Percentiles rank a stretch among this genome's conserved stretches.
These are phyloP conservation scores for Solenopsis fugax DNA, from an alignment of 1,140 invertebrate species.

Conservation along the genomic window DNA sequence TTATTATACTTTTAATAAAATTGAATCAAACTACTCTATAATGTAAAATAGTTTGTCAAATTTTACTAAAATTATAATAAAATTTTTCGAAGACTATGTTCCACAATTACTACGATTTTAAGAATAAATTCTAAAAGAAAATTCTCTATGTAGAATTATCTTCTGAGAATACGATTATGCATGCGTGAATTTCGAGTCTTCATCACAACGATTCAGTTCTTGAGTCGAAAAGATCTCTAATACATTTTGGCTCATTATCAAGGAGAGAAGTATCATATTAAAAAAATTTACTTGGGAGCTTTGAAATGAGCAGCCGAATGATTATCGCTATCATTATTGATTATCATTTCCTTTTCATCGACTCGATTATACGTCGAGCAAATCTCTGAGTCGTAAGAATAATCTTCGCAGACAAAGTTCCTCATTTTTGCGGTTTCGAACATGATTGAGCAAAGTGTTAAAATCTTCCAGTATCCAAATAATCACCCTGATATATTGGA, in stretches of 20 bases:
- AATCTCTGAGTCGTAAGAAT: slow-evolving; percentile 5
- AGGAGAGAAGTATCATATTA: slow-evolving; percentile 68
- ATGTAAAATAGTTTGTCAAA: too few species aligned
- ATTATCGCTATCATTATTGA: not conserved
- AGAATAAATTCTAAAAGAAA: too few species aligned
- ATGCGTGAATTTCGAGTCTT: not conserved
- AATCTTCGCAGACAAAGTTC: slow-evolving; percentile 24
- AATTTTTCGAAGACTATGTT: too few species aligned
- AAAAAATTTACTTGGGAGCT: slow-evolving; percentile 55
- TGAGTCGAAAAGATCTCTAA: slow-evolving; percentile 64
- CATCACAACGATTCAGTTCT: slow-evolving; percentile 23
- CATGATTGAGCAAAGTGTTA: not conserved
- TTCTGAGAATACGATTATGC: not conserved
- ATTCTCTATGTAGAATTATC: not conserved
- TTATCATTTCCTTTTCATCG: not conserved
- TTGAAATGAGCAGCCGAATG: slow-evolving; percentile 51
- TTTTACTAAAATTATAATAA: too few species aligned
- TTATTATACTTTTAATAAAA: too few species aligned
- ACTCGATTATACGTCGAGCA: not conserved
- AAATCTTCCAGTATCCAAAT: not conserved
- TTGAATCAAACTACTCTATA: too few species aligned
- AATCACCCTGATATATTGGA: not conserved
- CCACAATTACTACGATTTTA: too few species aligned
- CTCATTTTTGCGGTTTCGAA: slow-evolving; percentile 4
- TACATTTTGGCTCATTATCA: slow-evolving; percentile 72